Base-by-base conservation (phyloP, 2,797 vertebrate genomes). In the Thaleichthys pacificus region DNA sequence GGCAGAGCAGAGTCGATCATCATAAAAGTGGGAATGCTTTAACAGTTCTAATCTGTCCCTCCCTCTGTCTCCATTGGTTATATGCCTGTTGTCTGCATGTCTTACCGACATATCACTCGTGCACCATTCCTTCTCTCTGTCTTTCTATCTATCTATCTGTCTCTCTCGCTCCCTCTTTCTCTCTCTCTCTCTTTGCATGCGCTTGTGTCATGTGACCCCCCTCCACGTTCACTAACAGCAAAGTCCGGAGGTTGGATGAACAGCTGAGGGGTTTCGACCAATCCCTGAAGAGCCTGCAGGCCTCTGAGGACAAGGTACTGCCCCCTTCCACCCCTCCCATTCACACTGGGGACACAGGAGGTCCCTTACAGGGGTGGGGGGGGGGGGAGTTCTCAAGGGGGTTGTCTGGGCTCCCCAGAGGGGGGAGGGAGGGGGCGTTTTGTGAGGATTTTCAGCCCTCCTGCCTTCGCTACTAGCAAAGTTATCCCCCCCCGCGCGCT, bases 281-380 rank as follows among this genome's bases (percentile, higher is more conserved):
- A 89, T 95, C 93, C 68, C 85, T 97, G 93, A 97, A 95, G 95
- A 94, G 92, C 90, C 92, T 96, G 86, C 95, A 95, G 91, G 94
- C 94, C 73, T 94, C 95, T 60, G 93, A 96, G 82, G 95, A 97
- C 88, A 95, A 98, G 96, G 96, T 98, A 97, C 91, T 88, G 91
- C 87, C 26, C 73, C 64, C 77, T 51, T 68, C 87, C 26, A 74
- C 64, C 78, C 56, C 69, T 49, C 28, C 61, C 11, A 32, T 72
- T 72, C 76, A 56, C 51, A 73, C 71, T 72, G 49, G 64, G 38
- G 58, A 19, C 26, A 47, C 62, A 22, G 19, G 5, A 3, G 47
- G 42, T 67, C 19, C 22, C 47, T 22, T 15, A 26, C 47, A 49
- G 64, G 64, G 28, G 28, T 30, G 28, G 28, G 28, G 28, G 28